Evolutionary conservation across 2,888 invertebrate genomes (phyloP).

Genomic region (Ellobium chinense): DNA sequence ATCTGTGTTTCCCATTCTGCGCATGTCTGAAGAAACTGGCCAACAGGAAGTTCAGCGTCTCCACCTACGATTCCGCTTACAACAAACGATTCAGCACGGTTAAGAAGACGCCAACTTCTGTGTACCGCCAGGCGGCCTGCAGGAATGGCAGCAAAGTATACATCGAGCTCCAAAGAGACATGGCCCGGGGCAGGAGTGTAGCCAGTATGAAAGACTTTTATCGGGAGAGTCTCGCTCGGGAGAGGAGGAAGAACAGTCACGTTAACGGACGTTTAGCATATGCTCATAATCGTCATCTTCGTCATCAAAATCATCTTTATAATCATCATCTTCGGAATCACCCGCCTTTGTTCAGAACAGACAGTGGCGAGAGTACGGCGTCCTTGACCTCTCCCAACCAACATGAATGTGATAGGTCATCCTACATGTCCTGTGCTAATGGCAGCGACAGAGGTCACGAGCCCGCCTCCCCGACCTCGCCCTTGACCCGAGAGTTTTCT

Average conservation of each 20-base stretch:
- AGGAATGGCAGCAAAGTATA: constrained; percentile 28
- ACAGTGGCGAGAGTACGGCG: neutral
- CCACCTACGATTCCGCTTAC: constrained; percentile 64
- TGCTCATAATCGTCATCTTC: neutral
- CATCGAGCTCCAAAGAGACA: constrained; percentile 25
- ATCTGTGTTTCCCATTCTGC: constrained; percentile 70
- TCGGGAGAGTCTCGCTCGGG: neutral
- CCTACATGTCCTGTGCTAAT: neutral
- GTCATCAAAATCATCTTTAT: neutral
- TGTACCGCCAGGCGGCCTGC: neutral
- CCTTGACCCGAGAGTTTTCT: neutral
- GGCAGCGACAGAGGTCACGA: neutral
- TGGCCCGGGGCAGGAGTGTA: neutral
- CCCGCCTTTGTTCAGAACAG: neutral
- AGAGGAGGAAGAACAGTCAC: constrained; percentile 1
- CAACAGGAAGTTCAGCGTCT: constrained; percentile 62
- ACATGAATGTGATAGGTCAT: neutral
- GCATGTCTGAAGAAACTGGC: constrained; percentile 65
- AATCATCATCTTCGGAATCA: neutral
- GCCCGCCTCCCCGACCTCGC: neutral
- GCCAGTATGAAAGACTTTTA: constrained; percentile 29
- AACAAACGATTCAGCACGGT: constrained; percentile 59
- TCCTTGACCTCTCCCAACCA: neutral
- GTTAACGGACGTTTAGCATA: neutral
- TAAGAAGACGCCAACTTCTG: constrained; percentile 19